Evolutionary conservation across 2,797 vertebrate genomes (phyloP), one percentile per base, ranked within the genome.

Genomic region (Acrossocheilus fasciatus): DNA sequence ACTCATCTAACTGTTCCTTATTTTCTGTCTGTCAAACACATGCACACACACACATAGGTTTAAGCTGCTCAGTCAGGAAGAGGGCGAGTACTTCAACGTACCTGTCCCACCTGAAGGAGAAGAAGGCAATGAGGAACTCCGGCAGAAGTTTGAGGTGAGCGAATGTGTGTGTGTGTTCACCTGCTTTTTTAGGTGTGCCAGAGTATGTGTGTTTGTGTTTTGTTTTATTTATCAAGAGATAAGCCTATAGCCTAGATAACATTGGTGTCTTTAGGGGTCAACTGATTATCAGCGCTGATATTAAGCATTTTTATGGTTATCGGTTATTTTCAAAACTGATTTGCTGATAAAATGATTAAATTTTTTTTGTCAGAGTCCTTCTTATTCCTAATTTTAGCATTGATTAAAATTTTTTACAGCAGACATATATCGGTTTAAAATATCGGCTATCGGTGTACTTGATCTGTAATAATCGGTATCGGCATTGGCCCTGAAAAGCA

Each of bases 41-140:
- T 54, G 47, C 52, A 45, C 73, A 78, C 43, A 52, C 41, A 76
- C 57, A 87, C 26, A 70, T 77, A 99, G 98, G 98, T 99, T 99
- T 90, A 99, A 99, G 94, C 90, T 99, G 91, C 96, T 99, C 91
- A 98, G 98, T 92, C 98, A 99, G 94, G 98, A 99, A 91, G 98
- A 99, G 79, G 98, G 98, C 0, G 98, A 99, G 85, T 99, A 99
- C 90, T 99, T 99, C 92, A 99, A 99, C 0, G 98, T 99, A 1
- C 98, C 98, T 0, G 98, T 99, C 23, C 95, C 98, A 1, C 96
- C 98, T 0, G 98, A 99, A 90, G 98, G 98, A 7, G 96, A 98
- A 11, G 98, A 99, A 91, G 98, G 97, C 85, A 98, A 96, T 0
- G 98, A 99, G 86, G 98, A 99, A 20, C 94, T 99, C 36, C 93